A percentile compares a stretch with the other conserved stretches of the same genome.
Conservation (phyloP, 2,797 vertebrate species). For the Eidolon dupreanum region DNA sequence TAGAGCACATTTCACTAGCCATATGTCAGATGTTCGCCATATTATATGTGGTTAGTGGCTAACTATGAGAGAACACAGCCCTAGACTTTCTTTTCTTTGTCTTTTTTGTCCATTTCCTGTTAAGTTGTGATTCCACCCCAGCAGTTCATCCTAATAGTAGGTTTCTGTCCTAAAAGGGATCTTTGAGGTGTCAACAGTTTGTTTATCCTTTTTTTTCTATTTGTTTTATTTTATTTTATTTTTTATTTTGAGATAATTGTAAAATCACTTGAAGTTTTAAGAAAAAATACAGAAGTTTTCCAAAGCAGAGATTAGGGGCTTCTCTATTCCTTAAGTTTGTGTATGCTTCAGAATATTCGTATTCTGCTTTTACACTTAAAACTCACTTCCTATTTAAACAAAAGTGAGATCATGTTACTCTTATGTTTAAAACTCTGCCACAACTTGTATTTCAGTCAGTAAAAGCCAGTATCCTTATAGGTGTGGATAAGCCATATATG, state of each 20-base stretch:
- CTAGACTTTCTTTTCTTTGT: not conserved
- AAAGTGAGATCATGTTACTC: not conserved
- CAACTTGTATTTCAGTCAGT: not conserved
- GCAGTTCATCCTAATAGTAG: not conserved
- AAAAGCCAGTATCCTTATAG: fast-evolving
- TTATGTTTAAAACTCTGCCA: not conserved
- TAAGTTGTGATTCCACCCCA: not conserved
- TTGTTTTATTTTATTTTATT: not conserved
- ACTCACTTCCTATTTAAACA: not conserved
- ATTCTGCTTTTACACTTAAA: not conserved
- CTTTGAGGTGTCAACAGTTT: not conserved
- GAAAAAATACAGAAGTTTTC: not conserved
- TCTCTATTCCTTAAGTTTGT: not conserved
- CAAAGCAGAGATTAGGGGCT: not conserved
- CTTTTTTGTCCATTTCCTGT: not conserved
- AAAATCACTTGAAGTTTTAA: not conserved
- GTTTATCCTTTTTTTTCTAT: not conserved
- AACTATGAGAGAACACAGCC: fast-evolving
- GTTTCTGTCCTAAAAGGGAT: not conserved
- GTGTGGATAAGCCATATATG: not conserved
- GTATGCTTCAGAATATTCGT: not conserved
- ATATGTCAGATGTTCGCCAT: fast-evolving
- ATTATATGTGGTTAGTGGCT: not conserved
- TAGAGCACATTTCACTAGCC: not conserved
- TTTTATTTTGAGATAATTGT: not conserved